These are phyloP conservation scores for Channa striata DNA, from an alignment of 2,797 vertebrate species.

Conservation along the genomic window DNA sequence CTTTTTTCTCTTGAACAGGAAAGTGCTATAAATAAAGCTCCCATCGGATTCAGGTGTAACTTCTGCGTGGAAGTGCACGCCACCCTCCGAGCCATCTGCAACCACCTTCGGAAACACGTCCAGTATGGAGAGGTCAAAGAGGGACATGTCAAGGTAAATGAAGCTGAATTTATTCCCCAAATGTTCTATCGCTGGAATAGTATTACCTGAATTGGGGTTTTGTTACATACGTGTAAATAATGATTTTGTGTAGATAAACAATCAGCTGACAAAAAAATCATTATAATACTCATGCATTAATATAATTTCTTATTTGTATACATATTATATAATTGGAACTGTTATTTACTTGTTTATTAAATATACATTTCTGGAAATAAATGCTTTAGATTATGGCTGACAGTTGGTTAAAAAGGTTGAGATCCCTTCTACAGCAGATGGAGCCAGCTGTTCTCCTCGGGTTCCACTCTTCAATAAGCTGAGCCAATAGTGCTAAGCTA, in stretches of 20 bases:
- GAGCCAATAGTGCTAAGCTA: too few species aligned
- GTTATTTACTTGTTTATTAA: neutral
- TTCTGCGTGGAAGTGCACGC: slow-evolving; percentile 98
- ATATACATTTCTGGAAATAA: neutral
- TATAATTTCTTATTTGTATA: neutral
- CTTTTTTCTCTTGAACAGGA: slow-evolving; percentile 64
- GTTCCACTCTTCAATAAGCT: too few species aligned
- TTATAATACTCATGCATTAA: too few species aligned
- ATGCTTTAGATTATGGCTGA: neutral
- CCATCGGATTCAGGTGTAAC: slow-evolving; percentile 96
- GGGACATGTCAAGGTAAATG: slow-evolving; percentile 84
- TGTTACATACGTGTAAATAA: neutral
- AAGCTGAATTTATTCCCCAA: neutral
- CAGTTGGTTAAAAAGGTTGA: too few species aligned
- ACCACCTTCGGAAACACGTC: slow-evolving; percentile 97
- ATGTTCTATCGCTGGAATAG: neutral
- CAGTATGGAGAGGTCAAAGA: slow-evolving; percentile 94
- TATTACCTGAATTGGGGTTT: neutral
- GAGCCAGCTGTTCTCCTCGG: too few species aligned
- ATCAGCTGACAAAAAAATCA: neutral
- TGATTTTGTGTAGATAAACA: too few species aligned
- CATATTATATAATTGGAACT: neutral
- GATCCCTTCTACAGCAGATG: too few species aligned
- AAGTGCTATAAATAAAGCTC: slow-evolving; percentile 69
- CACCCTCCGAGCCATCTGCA: slow-evolving; percentile 97